These are phyloP conservation scores for Aradophagus sp. DNA, from an alignment of 1,140 invertebrate genomes.

Conservation along the genomic window DNA sequence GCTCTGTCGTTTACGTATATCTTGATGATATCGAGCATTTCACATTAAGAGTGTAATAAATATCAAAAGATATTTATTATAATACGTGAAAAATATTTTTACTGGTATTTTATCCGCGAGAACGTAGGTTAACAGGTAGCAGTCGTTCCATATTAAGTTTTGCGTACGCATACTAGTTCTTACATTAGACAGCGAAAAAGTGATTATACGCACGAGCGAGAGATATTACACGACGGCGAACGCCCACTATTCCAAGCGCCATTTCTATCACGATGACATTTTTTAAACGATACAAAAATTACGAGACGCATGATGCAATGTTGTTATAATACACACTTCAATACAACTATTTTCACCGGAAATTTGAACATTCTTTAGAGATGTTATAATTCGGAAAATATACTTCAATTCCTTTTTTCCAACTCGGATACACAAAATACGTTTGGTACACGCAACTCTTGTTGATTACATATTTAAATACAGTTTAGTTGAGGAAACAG, in stretches of 20 bases:
- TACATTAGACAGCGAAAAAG: conserved; percentile 46
- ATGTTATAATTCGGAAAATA: too few species aligned
- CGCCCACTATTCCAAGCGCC: conserved; percentile 42
- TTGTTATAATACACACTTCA: conserved; percentile 19
- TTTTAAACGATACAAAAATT: conserved; percentile 31
- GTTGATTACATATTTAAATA: too few species aligned
- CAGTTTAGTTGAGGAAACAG: too few species aligned
- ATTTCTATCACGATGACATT: conserved; percentile 38
- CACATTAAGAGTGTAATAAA: conserved; percentile 21
- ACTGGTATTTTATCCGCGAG: conserved; percentile 22
- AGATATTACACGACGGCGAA: conserved; percentile 41
- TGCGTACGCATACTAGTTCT: conserved; percentile 39
- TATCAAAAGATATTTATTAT: conserved; percentile 28
- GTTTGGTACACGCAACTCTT: too few species aligned
- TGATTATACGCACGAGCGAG: conserved; percentile 42
- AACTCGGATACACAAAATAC: too few species aligned
- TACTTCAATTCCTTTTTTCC: too few species aligned
- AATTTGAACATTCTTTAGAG: too few species aligned
- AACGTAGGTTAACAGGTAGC: conserved; percentile 50
- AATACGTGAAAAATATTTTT: too few species aligned
- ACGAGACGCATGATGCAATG: conserved; percentile 23
- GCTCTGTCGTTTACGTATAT: too few species aligned
- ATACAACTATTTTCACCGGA: conserved; percentile 12
- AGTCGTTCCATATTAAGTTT: conserved; percentile 50
- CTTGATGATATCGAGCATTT: neutral